Conservation (phyloP, 2,888 invertebrate species). For the Dicyrtomina minuta region DNA sequence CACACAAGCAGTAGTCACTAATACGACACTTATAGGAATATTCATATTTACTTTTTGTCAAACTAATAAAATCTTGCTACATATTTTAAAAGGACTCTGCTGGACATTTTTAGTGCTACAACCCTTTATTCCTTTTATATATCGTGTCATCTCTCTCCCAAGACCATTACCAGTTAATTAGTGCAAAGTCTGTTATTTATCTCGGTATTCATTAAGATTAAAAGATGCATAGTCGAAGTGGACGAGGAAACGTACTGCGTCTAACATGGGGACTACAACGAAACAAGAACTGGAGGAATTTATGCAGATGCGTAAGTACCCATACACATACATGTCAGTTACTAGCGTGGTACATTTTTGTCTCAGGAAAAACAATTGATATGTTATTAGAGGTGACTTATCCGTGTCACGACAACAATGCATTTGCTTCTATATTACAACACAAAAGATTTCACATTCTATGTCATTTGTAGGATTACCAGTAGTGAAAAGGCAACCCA, state of each 20-base stretch:
- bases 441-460: too few species aligned
- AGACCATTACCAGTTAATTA: constrained; percentile 9
- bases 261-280: neutral
- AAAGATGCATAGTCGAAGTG: too few species aligned
- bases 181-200: neutral
- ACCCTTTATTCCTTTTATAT: constrained; percentile 7
- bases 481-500: too few species aligned
- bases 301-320: neutral
- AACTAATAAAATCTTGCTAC: neutral
- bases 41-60: neutral
- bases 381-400: too few species aligned
- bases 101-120: neutral
- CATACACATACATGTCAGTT: neutral
- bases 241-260: too few species aligned
- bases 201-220: neutral
- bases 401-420: too few species aligned
- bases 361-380: too few species aligned
- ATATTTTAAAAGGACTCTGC: neutral
- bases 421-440: too few species aligned
- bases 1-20: neutral
- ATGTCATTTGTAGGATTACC: too few species aligned
- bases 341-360: too few species aligned
- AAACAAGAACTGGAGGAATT: neutral
- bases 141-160: neutral
- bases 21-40: neutral